Evolutionary conservation across 2,113 vertebrate genomes (phyloP).

Genomic region (Mirounga angustirostris): DNA sequence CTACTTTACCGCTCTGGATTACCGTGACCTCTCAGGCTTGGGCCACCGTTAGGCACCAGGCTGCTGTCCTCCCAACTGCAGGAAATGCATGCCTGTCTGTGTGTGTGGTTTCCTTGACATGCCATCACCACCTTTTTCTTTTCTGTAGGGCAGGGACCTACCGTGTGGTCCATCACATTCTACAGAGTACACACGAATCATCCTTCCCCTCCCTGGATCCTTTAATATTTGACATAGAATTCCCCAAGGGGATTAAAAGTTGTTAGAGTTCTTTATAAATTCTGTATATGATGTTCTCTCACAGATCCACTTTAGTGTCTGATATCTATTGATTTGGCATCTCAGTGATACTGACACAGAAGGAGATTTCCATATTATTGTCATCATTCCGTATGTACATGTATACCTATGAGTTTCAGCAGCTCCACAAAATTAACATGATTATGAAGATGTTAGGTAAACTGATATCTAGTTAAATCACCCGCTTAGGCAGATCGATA

Average conservation of each 20-base stretch:
- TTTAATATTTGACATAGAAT: background rate
- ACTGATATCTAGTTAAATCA: background rate
- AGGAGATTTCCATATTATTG: background rate
- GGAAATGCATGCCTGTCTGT: background rate
- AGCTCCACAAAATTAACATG: background rate
- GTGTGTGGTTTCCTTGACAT: background rate
- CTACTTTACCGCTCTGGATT: background rate
- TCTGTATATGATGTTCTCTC: background rate
- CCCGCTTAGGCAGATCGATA: background rate
- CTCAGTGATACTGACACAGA: background rate
- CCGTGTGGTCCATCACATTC: background rate
- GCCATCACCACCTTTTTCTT: background rate
- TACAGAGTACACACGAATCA: background rate
- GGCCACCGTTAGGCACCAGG: background rate
- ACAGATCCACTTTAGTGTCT: background rate
- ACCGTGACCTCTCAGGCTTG: background rate
- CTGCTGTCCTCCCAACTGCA: background rate
- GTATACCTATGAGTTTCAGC: background rate
- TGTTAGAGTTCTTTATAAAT: background rate
- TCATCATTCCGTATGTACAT: background rate
- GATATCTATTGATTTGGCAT: background rate
- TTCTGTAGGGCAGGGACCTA: too few species aligned
- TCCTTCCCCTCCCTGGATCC: background rate
- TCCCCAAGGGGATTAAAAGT: background rate
- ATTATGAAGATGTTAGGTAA: background rate